These are phyloP conservation scores for Drosophila nikananu DNA, from an alignment of 1,140 invertebrate species.

Conservation along the genomic window DNA sequence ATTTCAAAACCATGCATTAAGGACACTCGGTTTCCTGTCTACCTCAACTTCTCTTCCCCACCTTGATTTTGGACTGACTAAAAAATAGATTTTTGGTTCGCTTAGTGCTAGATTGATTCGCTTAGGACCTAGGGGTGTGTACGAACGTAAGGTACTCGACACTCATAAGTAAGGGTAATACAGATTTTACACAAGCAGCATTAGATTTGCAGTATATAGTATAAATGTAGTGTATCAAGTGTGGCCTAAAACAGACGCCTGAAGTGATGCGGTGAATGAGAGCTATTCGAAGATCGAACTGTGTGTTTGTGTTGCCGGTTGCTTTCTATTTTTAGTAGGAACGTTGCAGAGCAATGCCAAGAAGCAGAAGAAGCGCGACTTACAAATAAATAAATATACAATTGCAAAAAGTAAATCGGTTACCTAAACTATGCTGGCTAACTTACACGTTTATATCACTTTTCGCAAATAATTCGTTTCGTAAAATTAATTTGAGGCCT, in stretches of 20 bases:
- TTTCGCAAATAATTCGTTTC: conserved; percentile 82
- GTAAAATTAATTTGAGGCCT: conserved; percentile 74
- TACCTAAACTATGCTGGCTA: conserved; percentile 77
- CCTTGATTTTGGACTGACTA: conserved; percentile 46
- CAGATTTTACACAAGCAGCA: conserved; percentile 66
- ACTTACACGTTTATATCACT: conserved; percentile 83
- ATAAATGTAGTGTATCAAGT: background rate
- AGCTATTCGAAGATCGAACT: conserved; percentile 34
- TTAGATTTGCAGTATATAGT: conserved; percentile 30
- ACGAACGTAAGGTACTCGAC: conserved; percentile 40
- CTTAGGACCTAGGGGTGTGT: conserved; percentile 57
- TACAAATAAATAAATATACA: conserved; percentile 76
- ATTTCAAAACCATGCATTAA: conserved; percentile 68
- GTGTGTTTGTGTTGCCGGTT: conserved; percentile 24
- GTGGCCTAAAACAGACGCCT: conserved; percentile 33
- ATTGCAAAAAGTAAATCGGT: conserved; percentile 72
- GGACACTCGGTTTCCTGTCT: conserved; percentile 61
- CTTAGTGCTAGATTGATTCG: conserved; percentile 68
- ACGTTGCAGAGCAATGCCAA: conserved; percentile 61
- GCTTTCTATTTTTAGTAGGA: conserved; percentile 59
- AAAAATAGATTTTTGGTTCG: conserved; percentile 63
- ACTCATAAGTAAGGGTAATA: conserved; percentile 35
- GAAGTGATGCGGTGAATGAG: conserved; percentile 22
- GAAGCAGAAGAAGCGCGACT: conserved; percentile 57
- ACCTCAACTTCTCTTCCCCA: conserved; percentile 7